A percentile compares a stretch with the other conserved stretches of the same genome.
Conservation (phyloP, 2,113 vertebrate genomes). For the Hippocampus barbouri region DNA sequence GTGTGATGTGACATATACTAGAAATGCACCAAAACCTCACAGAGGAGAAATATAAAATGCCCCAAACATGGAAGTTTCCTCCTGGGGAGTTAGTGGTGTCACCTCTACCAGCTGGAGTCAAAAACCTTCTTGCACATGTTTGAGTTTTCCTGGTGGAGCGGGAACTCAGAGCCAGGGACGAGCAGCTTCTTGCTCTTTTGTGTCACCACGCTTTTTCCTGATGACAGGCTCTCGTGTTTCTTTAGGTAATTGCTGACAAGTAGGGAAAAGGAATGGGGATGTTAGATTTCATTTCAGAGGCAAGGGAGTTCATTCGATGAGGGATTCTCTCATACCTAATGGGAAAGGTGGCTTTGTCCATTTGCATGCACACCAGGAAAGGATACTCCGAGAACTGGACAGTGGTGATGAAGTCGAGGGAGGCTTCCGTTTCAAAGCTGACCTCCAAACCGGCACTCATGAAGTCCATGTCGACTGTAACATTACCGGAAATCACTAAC, state of each 20-base stretch:
- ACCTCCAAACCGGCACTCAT: constrained; percentile 82
- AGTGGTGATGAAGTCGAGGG: constrained; percentile 88
- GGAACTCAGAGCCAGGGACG: constrained; percentile 83
- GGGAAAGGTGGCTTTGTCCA: constrained; percentile 84
- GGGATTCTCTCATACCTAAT: constrained; percentile 75
- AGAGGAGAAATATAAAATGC: constrained; percentile 10
- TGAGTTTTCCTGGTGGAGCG: constrained; percentile 95
- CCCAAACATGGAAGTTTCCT: constrained; percentile 4
- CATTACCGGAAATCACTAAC: constrained; percentile 74
- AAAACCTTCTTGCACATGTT: constrained; percentile 92
- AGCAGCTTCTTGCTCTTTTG: constrained; percentile 67
- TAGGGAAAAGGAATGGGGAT: neutral
- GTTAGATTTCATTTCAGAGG: neutral
- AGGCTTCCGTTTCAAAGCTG: constrained; percentile 79
- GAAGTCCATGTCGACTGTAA: constrained; percentile 86
- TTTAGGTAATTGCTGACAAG: constrained; percentile 74
- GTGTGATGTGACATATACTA: constrained; percentile 25
- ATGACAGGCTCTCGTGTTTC: constrained; percentile 82
- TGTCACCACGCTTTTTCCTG: constrained; percentile 72
- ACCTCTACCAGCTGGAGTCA: constrained; percentile 68
- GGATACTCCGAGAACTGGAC: constrained; percentile 97
- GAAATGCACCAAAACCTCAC: constrained; percentile 27
- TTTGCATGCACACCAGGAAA: constrained; percentile 95
- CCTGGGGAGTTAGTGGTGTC: constrained; percentile 10
- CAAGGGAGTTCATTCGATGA: neutral